Base-by-base conservation (phyloP, 2,113 vertebrate genomes). In the Chrysemys picta region DNA sequence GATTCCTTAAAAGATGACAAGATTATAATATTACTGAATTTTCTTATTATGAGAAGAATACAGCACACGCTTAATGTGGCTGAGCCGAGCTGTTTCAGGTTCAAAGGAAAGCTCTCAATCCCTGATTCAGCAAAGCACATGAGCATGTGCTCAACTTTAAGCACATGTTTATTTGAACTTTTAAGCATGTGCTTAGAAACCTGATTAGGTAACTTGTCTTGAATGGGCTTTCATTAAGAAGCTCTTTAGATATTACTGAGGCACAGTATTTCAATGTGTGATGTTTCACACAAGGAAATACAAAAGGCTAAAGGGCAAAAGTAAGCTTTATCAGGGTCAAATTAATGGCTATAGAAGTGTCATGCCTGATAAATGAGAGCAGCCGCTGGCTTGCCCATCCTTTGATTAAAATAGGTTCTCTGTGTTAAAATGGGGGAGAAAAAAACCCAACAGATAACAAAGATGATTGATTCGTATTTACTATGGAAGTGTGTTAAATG, bases 281-380 rank as follows among this genome's bases (percentile, higher is more conserved):
- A 2, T 86, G 1, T 57, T 84, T 85, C 91, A 89, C 47, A 38
- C 75, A 13, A 1, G 10, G 42, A 89, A 25, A 83, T 57, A 53
- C 50, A 85, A 80, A 27, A 57, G 16, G 47, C 17, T 57, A 94
- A 87, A 80, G 59, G 87, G 35, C 76, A 85, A 87, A 95, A 95
- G 87, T 8, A 83, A 50, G 72, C 13, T 10, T 81, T 81, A 38
- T 80, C 69, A 31, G 81, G 25, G 47, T 85, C 57, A 90, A 38
- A 72, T 6, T 50, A 92, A 49, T 35, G 78, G 53, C 75, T 93
- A 5, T 62, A 75, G 75, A 52, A 4, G n/a, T 72, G 88, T 11
- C 35, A 35, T 56, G 21, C 50, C 31, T 79, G 82, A 90, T 21
- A 82, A 92, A 72, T n/a, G 9, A 72, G 1, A 21, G 27, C 11